Percentiles rank a stretch among this genome's conserved stretches.
Conservation (phyloP, 2,797 vertebrate species). For the Decapterus maruadsi region DNA sequence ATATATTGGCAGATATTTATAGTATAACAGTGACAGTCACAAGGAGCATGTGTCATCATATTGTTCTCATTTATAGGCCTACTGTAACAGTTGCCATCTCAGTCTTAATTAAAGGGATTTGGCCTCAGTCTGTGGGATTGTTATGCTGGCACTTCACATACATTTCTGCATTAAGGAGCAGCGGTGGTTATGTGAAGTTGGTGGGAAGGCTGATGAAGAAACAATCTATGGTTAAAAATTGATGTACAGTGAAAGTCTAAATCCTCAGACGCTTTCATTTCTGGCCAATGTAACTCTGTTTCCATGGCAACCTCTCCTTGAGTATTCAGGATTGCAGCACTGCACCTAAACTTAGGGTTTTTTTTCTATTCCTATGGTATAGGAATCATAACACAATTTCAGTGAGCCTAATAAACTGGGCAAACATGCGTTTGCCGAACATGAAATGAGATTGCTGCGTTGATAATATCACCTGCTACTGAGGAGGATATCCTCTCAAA, state of each 20-base stretch:
- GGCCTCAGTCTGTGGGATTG: constrained; percentile 6
- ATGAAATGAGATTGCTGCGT: constrained; percentile 54
- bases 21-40: constrained; percentile 5
- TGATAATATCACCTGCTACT: constrained; percentile 44
- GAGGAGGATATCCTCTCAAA: constrained; percentile 51
- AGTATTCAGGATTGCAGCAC: constrained; percentile 85
- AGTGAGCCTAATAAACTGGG: constrained; percentile 50
- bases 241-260: constrained; percentile 86
- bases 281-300: constrained; percentile 88
- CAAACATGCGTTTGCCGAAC: constrained; percentile 56
- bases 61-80: not conserved
- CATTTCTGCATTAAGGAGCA: constrained; percentile 22
- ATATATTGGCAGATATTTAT: constrained; percentile 25
- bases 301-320: constrained; percentile 87
- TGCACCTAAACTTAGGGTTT: constrained; percentile 85
- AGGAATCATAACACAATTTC: constrained; percentile 68
- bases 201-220: constrained; percentile 73
- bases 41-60: constrained; percentile 25
- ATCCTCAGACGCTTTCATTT: constrained; percentile 85
- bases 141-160: constrained; percentile 11
- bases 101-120: not conserved
- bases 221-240: constrained; percentile 85
- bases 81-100: not conserved
- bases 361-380: constrained; percentile 78
- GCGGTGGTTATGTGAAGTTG: constrained; percentile 53